Evolutionary conservation across 2,888 invertebrate species (phyloP), one percentile per base, ranked within the genome.

Genomic region (Chrysodeixis includens): DNA sequence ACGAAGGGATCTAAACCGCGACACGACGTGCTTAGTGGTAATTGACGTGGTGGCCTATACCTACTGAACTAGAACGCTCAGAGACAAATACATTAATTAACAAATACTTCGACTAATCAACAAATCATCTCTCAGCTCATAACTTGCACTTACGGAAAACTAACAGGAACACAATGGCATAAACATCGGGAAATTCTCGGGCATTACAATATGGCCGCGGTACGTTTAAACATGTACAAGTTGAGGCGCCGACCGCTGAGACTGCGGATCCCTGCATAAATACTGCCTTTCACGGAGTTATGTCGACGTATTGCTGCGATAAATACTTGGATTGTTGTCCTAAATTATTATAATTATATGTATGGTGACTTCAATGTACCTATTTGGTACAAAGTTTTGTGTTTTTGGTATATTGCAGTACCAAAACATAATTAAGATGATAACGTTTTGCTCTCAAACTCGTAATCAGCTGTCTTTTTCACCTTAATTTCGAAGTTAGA

Each of bases 141-240:
- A 60, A 32, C 75, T 77, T 82, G 49, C 6, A 51, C 78, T 77
- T 54, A 30, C n/a, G 52, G 35, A 16, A 54, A 74, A 73, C 69
- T 68, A 69, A 71, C 69, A 76, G 61, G 63, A 75, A 76, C 61
- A 84, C 84, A 84, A 84, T 82, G 61, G 76, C 74, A 79, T 74
- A 83, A 83, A 83, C 83, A 83, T 75, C 56, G 77, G 74, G 76
- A 78, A 82, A 76, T 83, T 77, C 81, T 63, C 65, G 61, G 63
- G 46, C 68, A 71, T 74, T 66, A 84, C 76, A 79, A 79, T 83
- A 83, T 74, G 75, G 58, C 71, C 66, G 69, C 62, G 69, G 72
- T 77, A 69, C 71, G 60, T 70, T 82, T 63, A 67, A 67, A 73
- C 69, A 69, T 66, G 72, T 66, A 73, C 65, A 55, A 32, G 65